Base-by-base conservation (phyloP, 2,888 invertebrate species). In the Molorchus minor region DNA sequence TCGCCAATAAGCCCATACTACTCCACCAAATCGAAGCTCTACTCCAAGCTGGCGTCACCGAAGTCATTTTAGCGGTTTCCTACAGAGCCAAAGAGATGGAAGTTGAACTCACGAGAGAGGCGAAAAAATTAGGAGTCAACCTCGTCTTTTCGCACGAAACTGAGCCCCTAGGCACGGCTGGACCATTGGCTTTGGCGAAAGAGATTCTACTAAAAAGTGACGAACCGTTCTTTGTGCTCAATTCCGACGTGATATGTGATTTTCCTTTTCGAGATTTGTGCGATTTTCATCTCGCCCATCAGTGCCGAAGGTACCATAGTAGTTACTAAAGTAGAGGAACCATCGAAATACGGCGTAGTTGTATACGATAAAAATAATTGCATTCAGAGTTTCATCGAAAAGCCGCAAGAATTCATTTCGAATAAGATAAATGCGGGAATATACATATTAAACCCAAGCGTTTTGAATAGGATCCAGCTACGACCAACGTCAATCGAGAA, bases 381-480 rank as follows among this genome's bases (percentile, higher is more conserved):
- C 75, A 96, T 99, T 57, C 88, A 93, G 56, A 90, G 88, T 72
- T 99, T 99, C 82, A 91, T 99, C 40, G 99, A 99, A 78, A 99
- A 99, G 80, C 99, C 99, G 0, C 94, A 94, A 77, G 98, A 98
- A 80, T 99, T 98, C 81, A 96, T 99, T 55, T 98, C 98, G 16
- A 99, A 99, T 80, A 98, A 98, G 86, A 99, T 99, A 72, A 99
- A 99, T 84, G 98, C 99, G 67, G 98, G 91, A 53, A 88, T 99
- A 82, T 99, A 99, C 80, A 96, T 99, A 69, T 86, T 99, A 62
- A 97, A 93, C 81, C 93, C 96, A 1, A 89, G 91, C 33, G 89
- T 99, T 19, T 82, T 99, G 40, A 86, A 91, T 64, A 87, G 98
- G 75, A 98, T 99, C 77, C 88, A 94, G 82, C 81, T 96, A 3